Evolutionary conservation across 2,888 invertebrate species (phyloP), one percentile per base, ranked within the genome.

Genomic region (Norana najaformis): DNA sequence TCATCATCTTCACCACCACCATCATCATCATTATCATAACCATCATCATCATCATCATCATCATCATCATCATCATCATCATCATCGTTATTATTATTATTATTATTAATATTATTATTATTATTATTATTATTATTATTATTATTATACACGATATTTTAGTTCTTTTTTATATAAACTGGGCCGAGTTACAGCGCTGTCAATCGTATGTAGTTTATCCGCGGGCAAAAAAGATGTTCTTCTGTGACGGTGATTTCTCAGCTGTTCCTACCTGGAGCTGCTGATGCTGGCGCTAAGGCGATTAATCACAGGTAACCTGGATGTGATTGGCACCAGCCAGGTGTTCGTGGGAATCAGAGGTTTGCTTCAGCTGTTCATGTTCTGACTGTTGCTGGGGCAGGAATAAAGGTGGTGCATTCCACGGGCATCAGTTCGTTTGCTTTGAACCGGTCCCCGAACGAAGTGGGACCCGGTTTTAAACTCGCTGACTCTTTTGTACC

Each of bases 251-350:
- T n/a, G 69, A n/a, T n/a, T 69, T 6, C 69, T n/a, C 69, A 69
- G 30, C 69, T 69, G 69, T 69, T 69, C n/a, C n/a, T 69, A 16
- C 69, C 69, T 69, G 30, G n/a, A 69, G 69, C n/a, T n/a, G n/a
- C 69, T 11, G 69, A 30, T 13, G n/a, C 69, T 53, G 30, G 30
- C 4, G 53, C 53, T n/a, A n/a, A n/a, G 6, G 3, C 30, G n/a
- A 69, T 69, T 69, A 69, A 69, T 69, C 69, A 69, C 69, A 69
- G 69, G 69, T 69, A 69, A 69, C 69, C 69, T 69, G 69, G 69
- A n/a, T 8, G 69, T n/a, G 69, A 69, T 69, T 69, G 69, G 69
- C 69, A 69, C 30, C 69, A 16, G 69, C 69, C 69, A 69, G 69
- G 69, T 69, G 69, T 69, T 69, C 8, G 69, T 69, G 69, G 69